These are phyloP conservation scores for Clinocottus analis DNA, from an alignment of 2,113 vertebrate genomes.

Conservation along the genomic window DNA sequence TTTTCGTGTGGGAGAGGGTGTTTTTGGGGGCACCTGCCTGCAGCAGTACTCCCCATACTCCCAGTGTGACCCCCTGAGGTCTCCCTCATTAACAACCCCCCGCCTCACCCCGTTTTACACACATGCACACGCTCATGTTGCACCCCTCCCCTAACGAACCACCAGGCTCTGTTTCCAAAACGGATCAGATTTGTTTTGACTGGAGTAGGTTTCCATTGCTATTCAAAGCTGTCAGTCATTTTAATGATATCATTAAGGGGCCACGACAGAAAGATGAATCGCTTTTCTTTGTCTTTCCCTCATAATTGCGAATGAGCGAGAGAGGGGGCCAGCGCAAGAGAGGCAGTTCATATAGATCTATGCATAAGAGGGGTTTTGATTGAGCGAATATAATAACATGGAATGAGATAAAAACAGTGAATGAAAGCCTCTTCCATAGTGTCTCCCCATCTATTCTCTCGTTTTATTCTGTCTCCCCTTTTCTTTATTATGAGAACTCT, in stretches of 20 bases:
- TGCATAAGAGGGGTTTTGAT: constrained; percentile 79
- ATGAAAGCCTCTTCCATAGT: constrained; percentile 73
- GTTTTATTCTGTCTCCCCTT: constrained; percentile 14
- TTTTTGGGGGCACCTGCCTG: constrained; percentile 70
- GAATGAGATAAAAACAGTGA: constrained; percentile 80
- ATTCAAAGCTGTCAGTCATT: constrained; percentile 85
- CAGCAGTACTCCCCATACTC: constrained; percentile 61
- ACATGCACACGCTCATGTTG: constrained; percentile 40
- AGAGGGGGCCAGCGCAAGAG: constrained; percentile 54
- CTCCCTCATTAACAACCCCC: constrained; percentile 73
- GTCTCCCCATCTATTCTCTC: constrained; percentile 62
- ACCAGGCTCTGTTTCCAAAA: constrained; percentile 81
- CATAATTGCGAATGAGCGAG: constrained; percentile 79
- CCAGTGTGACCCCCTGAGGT: constrained; percentile 62
- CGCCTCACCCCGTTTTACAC: constrained; percentile 48
- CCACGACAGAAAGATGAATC: constrained; percentile 83
- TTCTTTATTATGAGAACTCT: constrained; percentile 71
- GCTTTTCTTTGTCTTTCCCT: constrained; percentile 83
- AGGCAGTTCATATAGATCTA: constrained; percentile 80
- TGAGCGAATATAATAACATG: constrained; percentile 81
- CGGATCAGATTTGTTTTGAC: constrained; percentile 83
- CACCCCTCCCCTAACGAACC: constrained; percentile 74
- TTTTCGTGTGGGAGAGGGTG: constrained; percentile 22
- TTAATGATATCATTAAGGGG: constrained; percentile 86
- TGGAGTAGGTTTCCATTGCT: constrained; percentile 77